Evolutionary conservation across 2,888 invertebrate genomes (phyloP).

Genomic region (Macrophya alboannulata): DNA sequence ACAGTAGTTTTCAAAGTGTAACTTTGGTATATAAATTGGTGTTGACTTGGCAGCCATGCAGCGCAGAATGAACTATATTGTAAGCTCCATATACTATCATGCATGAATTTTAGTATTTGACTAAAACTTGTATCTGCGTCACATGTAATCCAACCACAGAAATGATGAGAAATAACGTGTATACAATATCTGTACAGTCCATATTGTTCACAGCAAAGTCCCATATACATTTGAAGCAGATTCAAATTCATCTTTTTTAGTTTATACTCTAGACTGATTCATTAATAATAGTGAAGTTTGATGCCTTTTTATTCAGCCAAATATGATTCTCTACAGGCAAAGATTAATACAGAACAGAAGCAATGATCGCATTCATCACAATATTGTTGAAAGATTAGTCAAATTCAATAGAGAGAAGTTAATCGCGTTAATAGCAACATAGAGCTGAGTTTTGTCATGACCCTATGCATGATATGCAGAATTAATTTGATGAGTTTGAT

Average conservation of each 20-base stretch:
- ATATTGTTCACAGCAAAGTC: neutral
- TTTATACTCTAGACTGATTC: neutral
- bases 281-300: neutral
- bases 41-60: conserved; percentile 4
- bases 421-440: neutral
- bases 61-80: conserved; percentile 52
- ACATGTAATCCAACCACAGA: neutral
- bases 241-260: neutral
- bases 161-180: neutral
- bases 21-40: neutral
- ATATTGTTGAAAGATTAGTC: neutral
- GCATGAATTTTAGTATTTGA: neutral
- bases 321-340: neutral
- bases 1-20: neutral
- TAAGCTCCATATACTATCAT: neutral
- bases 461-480: neutral
- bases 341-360: neutral
- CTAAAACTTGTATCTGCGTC: conserved; percentile 7
- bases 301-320: neutral
- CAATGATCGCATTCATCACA: neutral
- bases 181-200: neutral
- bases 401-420: neutral
- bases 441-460: neutral
- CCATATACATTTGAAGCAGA: neutral
- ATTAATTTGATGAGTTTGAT: neutral